Base-by-base conservation (phyloP, 2,888 invertebrate genomes). In the Sphaerophoria rueppellii region DNA sequence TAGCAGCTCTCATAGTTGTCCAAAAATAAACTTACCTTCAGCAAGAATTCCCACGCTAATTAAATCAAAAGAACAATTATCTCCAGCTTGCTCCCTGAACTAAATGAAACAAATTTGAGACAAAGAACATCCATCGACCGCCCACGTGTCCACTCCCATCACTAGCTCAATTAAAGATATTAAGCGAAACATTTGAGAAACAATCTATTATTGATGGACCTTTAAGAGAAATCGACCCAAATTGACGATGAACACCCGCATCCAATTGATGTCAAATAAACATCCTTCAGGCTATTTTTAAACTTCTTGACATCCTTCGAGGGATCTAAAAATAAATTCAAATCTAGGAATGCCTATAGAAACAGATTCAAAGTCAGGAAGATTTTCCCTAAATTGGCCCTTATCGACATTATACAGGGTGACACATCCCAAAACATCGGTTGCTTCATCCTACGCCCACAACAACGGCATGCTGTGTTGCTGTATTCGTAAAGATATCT, bases 161-260 rank as follows among this genome's bases (percentile, higher is more conserved):
- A 9, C 6, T 9, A 4, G 43, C 7, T 55, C 55, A 55, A 35
- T 55, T 35, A n/a, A 55, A 55, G 55, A n/a, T 34, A 34, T 55
- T n/a, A 54, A 12, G 11, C 12, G 54, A n/a, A 9, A 43, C 43
- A 43, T 43, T 43, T 43, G 4, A 9, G 32, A 4, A 32, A 32
- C 54, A 55, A 43, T 55, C 55, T n/a, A 35, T n/a, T 35, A 55
- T 55, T 55, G 34, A 55, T 55, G 12, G 35, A 35, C 55, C 14
- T 55, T 9, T 24, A 24, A 24, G 12, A 55, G 35, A 55, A 55
- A 4, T 7, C 55, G 12, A 34, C 32, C 35, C 35, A 34, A 7
- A 12, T 9, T 37, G 35, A 57, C 37, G 5, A 14, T 9, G 7
- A 16, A 35, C n/a, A 16, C 57, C 57, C 14, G 14, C 37, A 57